Conservation (phyloP, 2,797 vertebrate species). For the Morelia viridis region DNA sequence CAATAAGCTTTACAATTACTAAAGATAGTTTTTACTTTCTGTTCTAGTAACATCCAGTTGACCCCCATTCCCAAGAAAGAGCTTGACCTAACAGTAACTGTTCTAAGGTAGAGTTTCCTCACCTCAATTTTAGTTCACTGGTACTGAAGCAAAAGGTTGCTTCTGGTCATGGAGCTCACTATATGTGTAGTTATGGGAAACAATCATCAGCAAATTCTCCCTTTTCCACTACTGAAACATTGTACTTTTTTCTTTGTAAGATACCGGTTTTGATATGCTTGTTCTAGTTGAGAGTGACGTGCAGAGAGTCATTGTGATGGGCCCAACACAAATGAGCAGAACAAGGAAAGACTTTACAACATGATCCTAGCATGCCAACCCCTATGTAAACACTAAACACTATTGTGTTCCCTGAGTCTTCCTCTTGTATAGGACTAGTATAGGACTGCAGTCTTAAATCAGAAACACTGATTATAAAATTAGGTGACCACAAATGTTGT, state of each 20-base stretch:
- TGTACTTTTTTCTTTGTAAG: not conserved
- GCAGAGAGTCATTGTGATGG: not conserved
- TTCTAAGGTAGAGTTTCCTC: not conserved
- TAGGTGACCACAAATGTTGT: not conserved
- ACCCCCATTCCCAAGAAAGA: not conserved
- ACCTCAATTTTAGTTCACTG: not conserved
- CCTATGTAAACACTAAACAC: not conserved
- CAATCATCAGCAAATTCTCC: not conserved
- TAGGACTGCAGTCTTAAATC: not conserved
- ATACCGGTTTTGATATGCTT: not conserved
- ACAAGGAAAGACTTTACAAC: not conserved
- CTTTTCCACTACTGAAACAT: not conserved
- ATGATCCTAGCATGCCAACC: not conserved
- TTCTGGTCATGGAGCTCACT: not conserved
- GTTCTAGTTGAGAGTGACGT: not conserved
- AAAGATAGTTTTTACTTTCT: constrained; percentile 17
- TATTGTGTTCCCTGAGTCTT: not conserved
- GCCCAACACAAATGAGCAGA: not conserved
- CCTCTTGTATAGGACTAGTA: not conserved
- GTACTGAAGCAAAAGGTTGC: not conserved
- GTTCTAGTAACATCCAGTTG: constrained; percentile 9
- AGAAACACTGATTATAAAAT: not conserved
- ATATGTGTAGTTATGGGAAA: not conserved
- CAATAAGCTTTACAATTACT: not conserved
- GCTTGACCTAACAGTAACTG: not conserved